A percentile compares a stretch with the other conserved stretches of the same genome.
Evolutionary conservation across 2,888 invertebrate genomes (phyloP).

Genomic region (Corbicula japonica): DNA sequence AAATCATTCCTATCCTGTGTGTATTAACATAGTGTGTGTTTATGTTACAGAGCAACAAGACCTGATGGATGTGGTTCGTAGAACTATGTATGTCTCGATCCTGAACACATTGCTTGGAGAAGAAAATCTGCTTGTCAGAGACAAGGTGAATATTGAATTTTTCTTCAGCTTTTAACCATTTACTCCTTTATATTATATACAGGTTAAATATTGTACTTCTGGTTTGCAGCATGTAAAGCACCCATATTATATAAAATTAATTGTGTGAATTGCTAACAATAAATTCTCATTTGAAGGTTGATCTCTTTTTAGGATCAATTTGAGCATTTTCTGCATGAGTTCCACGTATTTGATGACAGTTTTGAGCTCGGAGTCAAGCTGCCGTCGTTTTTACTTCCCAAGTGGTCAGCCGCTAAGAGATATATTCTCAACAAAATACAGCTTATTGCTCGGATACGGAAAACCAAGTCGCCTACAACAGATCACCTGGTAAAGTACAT

Average conservation of each 20-base stretch:
- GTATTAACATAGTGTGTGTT: background rate
- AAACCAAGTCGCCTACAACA: constrained; percentile 3
- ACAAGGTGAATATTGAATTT: constrained; percentile 59
- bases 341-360: constrained; percentile 82
- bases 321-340: constrained; percentile 73
- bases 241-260: too few relatives aligned
- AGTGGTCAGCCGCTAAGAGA: constrained; percentile 63
- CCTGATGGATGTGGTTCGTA: constrained; percentile 69
- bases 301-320: constrained; percentile 71
- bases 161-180: background rate
- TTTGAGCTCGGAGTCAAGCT: constrained; percentile 83
- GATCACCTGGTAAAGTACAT: constrained; percentile 17
- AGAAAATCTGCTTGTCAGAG: constrained; percentile 68
- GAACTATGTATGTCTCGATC: constrained; percentile 79
- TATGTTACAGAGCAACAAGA: constrained; percentile 71
- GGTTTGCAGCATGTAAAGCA: constrained; percentile 1
- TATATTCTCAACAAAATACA: constrained; percentile 58
- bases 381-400: constrained; percentile 75
- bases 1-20: background rate
- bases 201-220: background rate
- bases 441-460: background rate
- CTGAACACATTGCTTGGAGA: constrained; percentile 82
- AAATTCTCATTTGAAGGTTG: constrained; percentile 7
- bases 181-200: background rate
- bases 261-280: too few relatives aligned